Percentiles rank a stretch among this genome's conserved stretches.
Conservation (phyloP, 2,888 invertebrate species). For the Lissonota sp. region DNA sequence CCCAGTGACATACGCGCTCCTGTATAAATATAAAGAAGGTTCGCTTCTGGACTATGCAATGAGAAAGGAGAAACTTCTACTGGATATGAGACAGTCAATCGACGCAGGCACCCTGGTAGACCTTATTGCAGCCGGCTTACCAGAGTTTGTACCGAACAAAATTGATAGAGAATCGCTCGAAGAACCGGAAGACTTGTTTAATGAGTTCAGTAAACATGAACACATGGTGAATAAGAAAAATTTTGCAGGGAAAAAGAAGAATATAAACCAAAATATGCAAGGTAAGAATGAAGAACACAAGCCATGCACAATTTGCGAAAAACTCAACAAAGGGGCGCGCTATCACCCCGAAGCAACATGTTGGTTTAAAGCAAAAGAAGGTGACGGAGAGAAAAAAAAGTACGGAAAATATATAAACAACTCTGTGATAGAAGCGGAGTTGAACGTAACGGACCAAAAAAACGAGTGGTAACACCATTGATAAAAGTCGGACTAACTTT, state of each 20-base stretch:
- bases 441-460: conserved; percentile 63
- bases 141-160: conserved; percentile 71
- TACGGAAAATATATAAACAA: conserved; percentile 61
- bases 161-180: conserved; percentile 73
- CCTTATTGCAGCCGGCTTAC: conserved; percentile 74
- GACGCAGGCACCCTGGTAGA: conserved; percentile 70
- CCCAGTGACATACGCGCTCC: conserved; percentile 67
- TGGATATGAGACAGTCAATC: conserved; percentile 67
- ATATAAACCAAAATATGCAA: conserved; percentile 3
- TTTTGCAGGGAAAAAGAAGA: conserved; percentile 33
- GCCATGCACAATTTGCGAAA: conserved; percentile 61
- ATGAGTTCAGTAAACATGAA: conserved; percentile 73
- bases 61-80: conserved; percentile 68
- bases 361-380: conserved; percentile 61
- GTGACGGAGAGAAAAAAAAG: conserved; percentile 33
- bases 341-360: conserved; percentile 65
- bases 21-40: conserved; percentile 69
- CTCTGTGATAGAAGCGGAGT: conserved; percentile 56
- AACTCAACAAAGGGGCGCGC: conserved; percentile 43
- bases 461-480: conserved; percentile 66
- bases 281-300: conserved; percentile 24
- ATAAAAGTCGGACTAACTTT: conserved; percentile 64
- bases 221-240: conserved; percentile 22
- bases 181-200: conserved; percentile 73
- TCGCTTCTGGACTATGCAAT: conserved; percentile 70